A percentile compares a stretch with the other conserved stretches of the same genome.
phyloP scores from a whole-genome alignment of 1,140 invertebrate genomes.

The Bombus pyrosoma region DNA sequence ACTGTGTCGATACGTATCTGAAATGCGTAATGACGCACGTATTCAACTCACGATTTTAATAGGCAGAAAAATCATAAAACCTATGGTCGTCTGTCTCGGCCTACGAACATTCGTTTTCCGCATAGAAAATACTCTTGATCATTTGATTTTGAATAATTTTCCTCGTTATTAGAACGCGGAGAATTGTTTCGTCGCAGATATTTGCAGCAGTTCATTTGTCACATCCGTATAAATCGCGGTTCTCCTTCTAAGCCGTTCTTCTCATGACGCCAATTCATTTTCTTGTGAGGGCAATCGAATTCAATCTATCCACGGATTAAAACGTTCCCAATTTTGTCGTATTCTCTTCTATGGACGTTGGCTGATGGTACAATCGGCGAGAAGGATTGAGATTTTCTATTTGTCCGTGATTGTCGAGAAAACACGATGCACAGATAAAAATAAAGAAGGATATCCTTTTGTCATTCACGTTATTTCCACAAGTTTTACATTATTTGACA shows the following conservation, averaged over 20 bases:
- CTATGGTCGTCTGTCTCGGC: too few species aligned
- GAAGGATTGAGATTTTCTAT: background rate
- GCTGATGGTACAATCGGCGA: background rate
- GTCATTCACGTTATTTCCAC: too few species aligned
- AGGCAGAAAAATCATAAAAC: too few species aligned
- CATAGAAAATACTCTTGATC: too few species aligned
- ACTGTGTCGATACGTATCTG: too few species aligned
- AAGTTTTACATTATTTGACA: background rate
- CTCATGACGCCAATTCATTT: background rate
- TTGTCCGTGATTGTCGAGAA: background rate
- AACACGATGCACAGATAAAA: background rate
- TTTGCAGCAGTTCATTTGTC: too few species aligned
- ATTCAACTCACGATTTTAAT: background rate
- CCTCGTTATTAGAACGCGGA: too few species aligned
- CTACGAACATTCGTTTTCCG: too few species aligned
- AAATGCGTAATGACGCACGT: too few species aligned
- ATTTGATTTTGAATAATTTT: too few species aligned
- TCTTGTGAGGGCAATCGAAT: background rate
- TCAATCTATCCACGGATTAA: slow-evolving; percentile 7
- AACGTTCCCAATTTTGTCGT: slow-evolving; percentile 10
- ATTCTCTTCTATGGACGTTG: slow-evolving; percentile 27
- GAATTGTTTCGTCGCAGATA: too few species aligned
- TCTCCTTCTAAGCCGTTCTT: background rate
- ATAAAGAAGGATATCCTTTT: background rate
- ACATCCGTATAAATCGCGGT: background rate